A percentile compares a stretch with the other conserved stretches of the same genome.
Conservation (phyloP, 2,888 invertebrate genomes). For the Panorpa germanica region DNA sequence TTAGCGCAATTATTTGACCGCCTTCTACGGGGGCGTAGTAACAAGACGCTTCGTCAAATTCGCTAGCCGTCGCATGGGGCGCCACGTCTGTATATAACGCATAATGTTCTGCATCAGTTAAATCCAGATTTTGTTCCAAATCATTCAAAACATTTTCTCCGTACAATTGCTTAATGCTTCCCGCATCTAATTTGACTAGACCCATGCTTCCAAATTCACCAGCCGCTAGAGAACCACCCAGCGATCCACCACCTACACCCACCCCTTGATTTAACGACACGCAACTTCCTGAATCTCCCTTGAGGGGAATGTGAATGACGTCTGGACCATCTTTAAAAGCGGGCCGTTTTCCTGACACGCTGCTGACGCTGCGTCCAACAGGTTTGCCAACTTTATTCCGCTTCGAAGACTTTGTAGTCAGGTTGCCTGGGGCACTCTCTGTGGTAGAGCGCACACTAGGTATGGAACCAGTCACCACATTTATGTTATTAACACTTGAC, state of each 20-base stretch:
- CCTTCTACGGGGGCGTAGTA: constrained; percentile 74
- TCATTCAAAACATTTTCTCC: constrained; percentile 30
- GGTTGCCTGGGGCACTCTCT: constrained; percentile 17
- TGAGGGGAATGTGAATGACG: constrained; percentile 45
- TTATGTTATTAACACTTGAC: constrained; percentile 19
- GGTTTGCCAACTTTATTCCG: constrained; percentile 26
- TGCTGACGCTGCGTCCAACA: constrained; percentile 37
- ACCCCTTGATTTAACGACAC: too few species aligned
- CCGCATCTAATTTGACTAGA: constrained; percentile 31
- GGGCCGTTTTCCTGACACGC: constrained; percentile 37
- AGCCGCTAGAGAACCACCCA: constrained; percentile 27
- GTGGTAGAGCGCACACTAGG: too few species aligned
- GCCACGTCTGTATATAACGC: constrained; percentile 74
- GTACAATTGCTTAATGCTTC: constrained; percentile 22
- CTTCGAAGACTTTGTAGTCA: constrained; percentile 26
- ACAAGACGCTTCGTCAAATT: constrained; percentile 75
- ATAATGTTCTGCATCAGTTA: constrained; percentile 77
- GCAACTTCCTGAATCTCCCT: constrained; percentile 29
- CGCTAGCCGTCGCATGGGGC: constrained; percentile 69
- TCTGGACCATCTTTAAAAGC: constrained; percentile 33
- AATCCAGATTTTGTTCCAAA: constrained; percentile 35
- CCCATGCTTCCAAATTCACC: constrained; percentile 32
- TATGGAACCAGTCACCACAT: too few species aligned
- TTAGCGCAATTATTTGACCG: constrained; percentile 39
- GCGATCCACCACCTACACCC: too few species aligned